Evolutionary conservation across 2,888 invertebrate species (phyloP), one percentile per base, ranked within the genome.

Genomic region (Maniola hyperantus): DNA sequence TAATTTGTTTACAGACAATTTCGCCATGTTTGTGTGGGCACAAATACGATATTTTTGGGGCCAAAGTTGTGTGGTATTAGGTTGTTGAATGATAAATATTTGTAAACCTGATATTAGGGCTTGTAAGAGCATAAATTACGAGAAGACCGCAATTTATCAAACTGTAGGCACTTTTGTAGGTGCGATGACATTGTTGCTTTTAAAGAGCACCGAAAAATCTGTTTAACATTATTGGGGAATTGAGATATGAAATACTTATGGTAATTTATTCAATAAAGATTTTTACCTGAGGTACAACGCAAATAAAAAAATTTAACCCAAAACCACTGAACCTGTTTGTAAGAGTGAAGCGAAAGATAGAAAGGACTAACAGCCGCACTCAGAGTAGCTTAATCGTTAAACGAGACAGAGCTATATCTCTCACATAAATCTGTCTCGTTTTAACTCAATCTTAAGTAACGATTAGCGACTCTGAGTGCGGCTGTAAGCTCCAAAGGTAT

Each of bases 71-170:
- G 39, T 57, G 57, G 18, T 20, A 57, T 42, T 20, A 57, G 42
- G 57, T 59, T 59, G 44, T 59, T 33, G 34, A 59, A 48, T 34
- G 59, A 15, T 48, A 67, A 64, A 67, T 62, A 69, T 69, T 58
- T 59, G 65, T 62, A 65, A 68, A 67, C 60, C 61, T 65, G 65
- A 69, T 66, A 64, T 64, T 59, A 64, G 65, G 46, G 60, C 59
- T 48, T 59, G 60, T 69, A 51, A 33, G 65, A 64, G 61, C 50
- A 67, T 71, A 69, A 66, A 69, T 71, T 66, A 66, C 13, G 61
- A 50, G 51, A 46, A 50, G 64, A 69, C 66, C 71, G 62, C 61
- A 36, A 69, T 69, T 64, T 59, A 71, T 67, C 67, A 67, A 64
- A 64, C 33, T 55, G 48, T 57, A 48, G 60, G 51, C 55, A 55